Base-by-base conservation (phyloP, 2,888 invertebrate genomes). In the Plebejus argus region DNA sequence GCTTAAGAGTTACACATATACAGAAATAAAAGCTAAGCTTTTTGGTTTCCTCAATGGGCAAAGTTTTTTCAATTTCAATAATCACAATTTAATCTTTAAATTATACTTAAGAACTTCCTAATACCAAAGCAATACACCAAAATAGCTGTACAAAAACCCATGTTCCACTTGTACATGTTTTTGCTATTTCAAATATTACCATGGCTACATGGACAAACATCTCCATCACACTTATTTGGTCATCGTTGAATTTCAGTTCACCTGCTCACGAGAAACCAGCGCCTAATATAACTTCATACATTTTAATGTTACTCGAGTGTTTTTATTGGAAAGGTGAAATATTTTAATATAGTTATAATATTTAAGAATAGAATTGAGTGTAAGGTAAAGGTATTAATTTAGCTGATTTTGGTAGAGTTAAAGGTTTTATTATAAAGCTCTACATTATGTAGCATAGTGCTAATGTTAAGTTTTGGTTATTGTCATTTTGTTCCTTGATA, bases 261-360 rank as follows among this genome's bases (percentile, higher is more conserved):
- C 71, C 71, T 71, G 71, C 70, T n/a, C 15, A n/a, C 39, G 35
- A 18, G 39, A 71, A 71, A 39, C 15, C n/a, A 18, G 70, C 18
- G n/a, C 71, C 71, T 71, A 71, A 71, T 71, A 39, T 71, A 71
- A 49, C 49, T 49, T 74, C 74, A 74, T 74, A 74, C 74, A 74
- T 74, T 74, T 74, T 74, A 74, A 74, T 74, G 74, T 53, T 1
- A 18, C 7, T 4, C 71, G 1, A 71, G 20, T 8, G 74, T 28
- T 45, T 74, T 53, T 74, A 53, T 28, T 23, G 18, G 53, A 28
- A 53, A 74, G 53, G 53, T 23, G 28, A 18, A 28, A 53, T 23
- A 53, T 74, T 74, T 53, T 18, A 74, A 74, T 74, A 23, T 53
- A 53, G 28, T 53, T 74, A 74, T 20, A n/a, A 15, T 5, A 20